phyloP scores from a whole-genome alignment of 2,797 vertebrate genomes.

The Moxostoma hubbsi region DNA sequence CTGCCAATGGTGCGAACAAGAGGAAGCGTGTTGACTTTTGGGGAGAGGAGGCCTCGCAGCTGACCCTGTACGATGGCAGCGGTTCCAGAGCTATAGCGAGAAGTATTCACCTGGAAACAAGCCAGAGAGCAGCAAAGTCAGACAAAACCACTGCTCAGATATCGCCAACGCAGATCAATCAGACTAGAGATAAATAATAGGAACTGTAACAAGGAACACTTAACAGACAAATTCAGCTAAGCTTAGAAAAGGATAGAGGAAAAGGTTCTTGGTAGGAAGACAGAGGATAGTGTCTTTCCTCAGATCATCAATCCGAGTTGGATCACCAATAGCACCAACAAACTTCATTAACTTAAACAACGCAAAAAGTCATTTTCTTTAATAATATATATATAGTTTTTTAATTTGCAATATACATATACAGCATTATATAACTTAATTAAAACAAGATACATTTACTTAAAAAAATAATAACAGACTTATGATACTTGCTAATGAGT shows the following conservation, averaged over 20 bases:
- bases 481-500: too few species aligned
- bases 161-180: constrained; percentile 20
- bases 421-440: too few species aligned
- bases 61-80: constrained; percentile 80
- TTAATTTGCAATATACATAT: too few species aligned
- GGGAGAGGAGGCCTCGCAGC: constrained; percentile 81
- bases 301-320: too few species aligned
- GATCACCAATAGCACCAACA: too few species aligned
- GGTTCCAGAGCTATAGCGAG: constrained; percentile 80
- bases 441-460: too few species aligned
- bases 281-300: neutral
- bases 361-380: too few species aligned
- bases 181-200: constrained; percentile 10
- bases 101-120: constrained; percentile 69
- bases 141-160: neutral
- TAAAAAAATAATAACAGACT: too few species aligned
- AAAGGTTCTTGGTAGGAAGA: constrained; percentile 1
- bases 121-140: constrained; percentile 5
- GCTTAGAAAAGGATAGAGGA: constrained; percentile 2
- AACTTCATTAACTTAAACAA: too few species aligned
- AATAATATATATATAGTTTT: too few species aligned
- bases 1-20: constrained; percentile 81
- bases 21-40: constrained; percentile 84
- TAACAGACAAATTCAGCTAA: constrained; percentile 5
- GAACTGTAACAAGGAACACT: constrained; percentile 8